A percentile compares a stretch with the other conserved stretches of the same genome.
Evolutionary conservation across 2,113 vertebrate genomes (phyloP).

Genomic region (Geothlypis trichas): DNA sequence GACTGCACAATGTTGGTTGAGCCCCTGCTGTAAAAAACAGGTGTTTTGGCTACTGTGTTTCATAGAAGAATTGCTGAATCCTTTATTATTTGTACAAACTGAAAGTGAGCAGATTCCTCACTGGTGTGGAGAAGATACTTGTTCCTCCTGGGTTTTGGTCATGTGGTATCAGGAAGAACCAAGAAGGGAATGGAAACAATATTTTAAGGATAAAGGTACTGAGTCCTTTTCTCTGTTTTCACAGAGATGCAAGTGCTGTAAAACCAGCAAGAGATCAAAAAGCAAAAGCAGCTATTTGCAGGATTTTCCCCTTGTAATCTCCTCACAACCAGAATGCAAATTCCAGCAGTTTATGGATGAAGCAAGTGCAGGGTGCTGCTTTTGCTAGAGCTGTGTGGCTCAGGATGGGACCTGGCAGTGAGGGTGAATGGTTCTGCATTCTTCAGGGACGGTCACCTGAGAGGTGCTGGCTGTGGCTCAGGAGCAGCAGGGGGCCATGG

Average conservation of each 20-base stretch:
- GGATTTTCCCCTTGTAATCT: neutral
- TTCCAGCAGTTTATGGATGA: neutral
- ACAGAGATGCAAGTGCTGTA: neutral
- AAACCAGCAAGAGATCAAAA: neutral
- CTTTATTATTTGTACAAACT: neutral
- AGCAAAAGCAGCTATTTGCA: neutral
- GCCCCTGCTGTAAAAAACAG: neutral
- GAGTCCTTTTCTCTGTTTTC: neutral
- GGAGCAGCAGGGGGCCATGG: neutral
- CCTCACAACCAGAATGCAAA: neutral
- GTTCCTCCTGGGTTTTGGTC: neutral
- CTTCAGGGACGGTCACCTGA: rapidly evolving
- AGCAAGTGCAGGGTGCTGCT: neutral
- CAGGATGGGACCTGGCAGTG: neutral
- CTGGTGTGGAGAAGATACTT: neutral
- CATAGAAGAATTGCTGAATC: neutral
- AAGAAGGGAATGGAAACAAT: neutral
- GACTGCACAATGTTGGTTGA: neutral
- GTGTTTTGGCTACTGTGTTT: neutral
- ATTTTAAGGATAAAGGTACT: neutral
- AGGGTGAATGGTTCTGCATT: neutral
- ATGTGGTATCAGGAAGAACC: neutral
- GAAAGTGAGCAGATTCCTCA: neutral
- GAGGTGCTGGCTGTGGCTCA: neutral
- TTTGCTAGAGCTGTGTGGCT: neutral